Evolutionary conservation across 2,113 vertebrate genomes (phyloP).

Genomic region (Ranitomeya imitator): DNA sequence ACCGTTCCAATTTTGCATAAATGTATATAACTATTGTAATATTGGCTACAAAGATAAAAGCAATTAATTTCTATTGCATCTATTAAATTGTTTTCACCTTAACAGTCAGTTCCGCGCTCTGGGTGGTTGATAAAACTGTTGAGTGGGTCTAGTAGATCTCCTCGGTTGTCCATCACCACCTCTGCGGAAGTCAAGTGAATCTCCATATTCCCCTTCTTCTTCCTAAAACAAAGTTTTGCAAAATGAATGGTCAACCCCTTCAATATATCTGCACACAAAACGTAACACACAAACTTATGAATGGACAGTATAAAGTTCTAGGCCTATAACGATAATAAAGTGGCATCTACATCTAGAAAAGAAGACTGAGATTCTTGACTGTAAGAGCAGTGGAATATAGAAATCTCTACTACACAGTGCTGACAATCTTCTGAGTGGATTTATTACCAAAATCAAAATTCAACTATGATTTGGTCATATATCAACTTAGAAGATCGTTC

Average conservation of each 20-base stretch:
- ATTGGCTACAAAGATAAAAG: not conserved
- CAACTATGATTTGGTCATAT: no score
- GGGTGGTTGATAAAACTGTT: slow-evolving; percentile 96
- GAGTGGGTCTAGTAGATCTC: slow-evolving; percentile 87
- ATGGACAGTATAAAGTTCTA: no score
- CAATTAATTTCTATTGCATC: not conserved
- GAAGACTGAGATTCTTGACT: no score
- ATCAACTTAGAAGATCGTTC: no score
- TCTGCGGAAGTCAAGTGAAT: slow-evolving; percentile 91
- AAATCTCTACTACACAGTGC: no score
- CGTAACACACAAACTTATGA: no score
- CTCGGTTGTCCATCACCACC: slow-evolving; percentile 93
- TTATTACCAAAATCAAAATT: no score
- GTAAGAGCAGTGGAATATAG: no score
- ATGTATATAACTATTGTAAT: not conserved
- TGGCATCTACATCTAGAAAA: no score
- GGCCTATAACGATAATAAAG: no score
- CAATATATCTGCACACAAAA: no score
- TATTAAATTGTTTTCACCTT: slow-evolving; percentile 58
- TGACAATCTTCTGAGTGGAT: no score
- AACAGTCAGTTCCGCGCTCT: slow-evolving; percentile 87
- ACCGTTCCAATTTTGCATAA: not conserved
- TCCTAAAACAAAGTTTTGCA: slow-evolving; percentile 69
- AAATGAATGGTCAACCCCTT: not conserved
- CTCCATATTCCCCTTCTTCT: slow-evolving; percentile 89